Base-by-base conservation (phyloP, 2,113 vertebrate species). In the Cephalopterus ornatus region DNA sequence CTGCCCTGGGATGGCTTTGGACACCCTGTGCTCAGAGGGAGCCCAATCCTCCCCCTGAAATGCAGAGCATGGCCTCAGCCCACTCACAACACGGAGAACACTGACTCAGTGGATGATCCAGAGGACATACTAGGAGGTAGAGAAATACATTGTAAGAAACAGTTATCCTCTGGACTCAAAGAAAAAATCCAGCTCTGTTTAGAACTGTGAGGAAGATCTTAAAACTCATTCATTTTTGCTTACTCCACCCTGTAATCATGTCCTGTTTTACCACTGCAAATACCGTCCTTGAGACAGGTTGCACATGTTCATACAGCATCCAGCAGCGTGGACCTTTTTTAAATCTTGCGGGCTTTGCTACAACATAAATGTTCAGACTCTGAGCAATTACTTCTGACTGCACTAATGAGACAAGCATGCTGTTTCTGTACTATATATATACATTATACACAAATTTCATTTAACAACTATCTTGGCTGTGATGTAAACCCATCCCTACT, bases 381-480 rank as follows among this genome's bases (percentile, higher is more conserved):
- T 14, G 75, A 85, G 85, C 78, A 80, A 80, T 95, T 88, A 81
- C 77, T 94, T 79, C 83, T 92, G 78, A 77, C 85, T 81, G 85
- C 65, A 61, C 68, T 88, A 95, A 96, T 82, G 85, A 96, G 95
- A 91, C 79, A 74, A 77, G 72, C 90, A 49, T 70, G 75, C 82
- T 91, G 87, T 81, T 91, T 87, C 74, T 58, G 76, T 68, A 56
- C 90, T 88, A 62, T 88, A 89, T 76, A 88, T 35, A 75, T 12
- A 63, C 53, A 42, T 46, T 73, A 85, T 22, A 77, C 52, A 94
- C 85, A 81, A 88, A 79, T 92, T 74, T 87, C 50, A 88, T 85
- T 93, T 93, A 95, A 88, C 88, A 84, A 88, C 27, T 90, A 95
- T 86, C 82, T 93, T 78, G 73, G 92, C 95, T 94, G 85, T 90